phyloP scores from a whole-genome alignment of 2,888 invertebrate genomes.

The Helleia helle region DNA sequence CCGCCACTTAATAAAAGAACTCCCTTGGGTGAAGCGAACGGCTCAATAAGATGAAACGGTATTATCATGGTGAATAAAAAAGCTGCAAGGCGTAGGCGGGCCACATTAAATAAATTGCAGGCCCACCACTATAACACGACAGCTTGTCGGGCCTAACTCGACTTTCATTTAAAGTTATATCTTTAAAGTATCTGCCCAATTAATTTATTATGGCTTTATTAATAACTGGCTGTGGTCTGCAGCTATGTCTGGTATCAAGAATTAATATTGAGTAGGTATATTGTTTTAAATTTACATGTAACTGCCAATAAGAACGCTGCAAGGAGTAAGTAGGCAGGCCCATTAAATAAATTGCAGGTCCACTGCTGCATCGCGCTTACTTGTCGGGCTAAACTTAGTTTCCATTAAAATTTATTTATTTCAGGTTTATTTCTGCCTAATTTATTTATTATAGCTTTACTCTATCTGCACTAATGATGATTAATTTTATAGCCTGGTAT shows the following conservation, averaged over 20 bases:
- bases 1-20: constrained; percentile 63
- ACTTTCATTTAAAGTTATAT: constrained; percentile 1
- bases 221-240: no score
- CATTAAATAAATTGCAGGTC: constrained; percentile 67
- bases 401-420: constrained; percentile 3
- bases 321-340: constrained; percentile 50
- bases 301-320: constrained; percentile 57
- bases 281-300: no score
- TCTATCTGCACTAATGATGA: no score
- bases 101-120: constrained; percentile 65
- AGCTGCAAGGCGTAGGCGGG: constrained; percentile 55
- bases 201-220: neutral
- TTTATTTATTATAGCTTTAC: neutral
- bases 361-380: constrained; percentile 24
- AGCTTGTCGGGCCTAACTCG: constrained; percentile 1
- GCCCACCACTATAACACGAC: constrained; percentile 29
- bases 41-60: constrained; percentile 61
- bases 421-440: neutral
- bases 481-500: no score
- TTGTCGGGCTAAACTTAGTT: neutral
- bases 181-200: neutral
- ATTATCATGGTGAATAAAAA: constrained; percentile 54
- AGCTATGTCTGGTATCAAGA: no score
- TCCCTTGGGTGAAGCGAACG: constrained; percentile 53
- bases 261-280: no score